A percentile compares a stretch with the other conserved stretches of the same genome.
phyloP scores from a whole-genome alignment of 2,797 vertebrate genomes.

The Menidia menidia region DNA sequence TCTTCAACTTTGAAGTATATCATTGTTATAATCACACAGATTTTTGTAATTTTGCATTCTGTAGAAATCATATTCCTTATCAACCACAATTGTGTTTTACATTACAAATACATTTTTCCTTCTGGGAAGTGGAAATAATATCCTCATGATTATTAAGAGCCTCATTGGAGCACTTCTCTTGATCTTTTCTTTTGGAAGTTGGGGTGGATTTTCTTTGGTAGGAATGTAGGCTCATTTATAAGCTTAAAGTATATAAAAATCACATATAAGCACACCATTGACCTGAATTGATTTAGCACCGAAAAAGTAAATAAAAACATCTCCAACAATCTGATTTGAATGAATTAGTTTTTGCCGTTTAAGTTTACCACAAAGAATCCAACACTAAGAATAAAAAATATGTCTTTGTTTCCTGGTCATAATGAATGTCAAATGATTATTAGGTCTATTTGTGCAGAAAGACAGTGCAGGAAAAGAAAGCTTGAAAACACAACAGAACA shows the following conservation, averaged over 20 bases:
- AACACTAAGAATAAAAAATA: background rate
- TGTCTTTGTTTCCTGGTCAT: background rate
- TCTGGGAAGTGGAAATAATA: background rate
- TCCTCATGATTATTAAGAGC: background rate
- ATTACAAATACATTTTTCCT: background rate
- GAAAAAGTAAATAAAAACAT: background rate
- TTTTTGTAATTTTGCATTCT: background rate
- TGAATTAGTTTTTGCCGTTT: constrained; percentile 1
- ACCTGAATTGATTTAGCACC: constrained; percentile 1
- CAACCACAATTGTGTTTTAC: background rate
- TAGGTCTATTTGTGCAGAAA: constrained; percentile 9
- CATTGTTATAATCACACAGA: background rate
- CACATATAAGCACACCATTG: background rate
- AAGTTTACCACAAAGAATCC: background rate
- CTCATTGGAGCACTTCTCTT: constrained; percentile 3
- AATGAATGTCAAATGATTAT: constrained; percentile 32
- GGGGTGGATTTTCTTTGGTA: background rate
- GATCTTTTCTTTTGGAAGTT: constrained; percentile 1
- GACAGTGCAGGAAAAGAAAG: constrained; percentile 31
- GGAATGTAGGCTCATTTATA: background rate
- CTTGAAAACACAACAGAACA: constrained; percentile 34
- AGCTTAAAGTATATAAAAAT: constrained; percentile 4
- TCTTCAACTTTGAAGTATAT: no score
- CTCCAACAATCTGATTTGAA: constrained; percentile 8
- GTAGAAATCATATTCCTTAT: background rate